phyloP scores from a whole-genome alignment of 2,888 invertebrate species.

The Malthinus seriepunctatus region DNA sequence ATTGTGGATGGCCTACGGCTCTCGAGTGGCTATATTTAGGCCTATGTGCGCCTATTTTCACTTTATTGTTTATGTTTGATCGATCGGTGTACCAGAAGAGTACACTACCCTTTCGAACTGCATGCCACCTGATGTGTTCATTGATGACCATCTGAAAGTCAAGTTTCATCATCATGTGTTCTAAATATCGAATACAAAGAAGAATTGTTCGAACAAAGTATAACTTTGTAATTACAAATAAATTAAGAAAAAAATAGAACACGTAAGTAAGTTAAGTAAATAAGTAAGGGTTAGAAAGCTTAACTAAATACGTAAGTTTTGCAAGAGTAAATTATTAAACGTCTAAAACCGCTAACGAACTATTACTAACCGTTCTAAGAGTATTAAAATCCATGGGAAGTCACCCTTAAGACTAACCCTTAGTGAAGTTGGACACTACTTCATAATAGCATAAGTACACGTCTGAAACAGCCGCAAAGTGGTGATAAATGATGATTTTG shows the following conservation, averaged over 20 bases:
- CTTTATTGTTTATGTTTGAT: no score
- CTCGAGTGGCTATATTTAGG: no score
- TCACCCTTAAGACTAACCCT: slow-evolving; percentile 27
- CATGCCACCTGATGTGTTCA: no score
- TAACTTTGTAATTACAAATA: no score
- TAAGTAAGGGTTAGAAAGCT: slow-evolving; percentile 4
- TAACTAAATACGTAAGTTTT: slow-evolving; percentile 24
- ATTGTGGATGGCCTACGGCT: no score
- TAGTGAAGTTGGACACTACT: slow-evolving; percentile 36
- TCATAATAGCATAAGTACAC: slow-evolving; percentile 38
- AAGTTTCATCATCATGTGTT: no score
- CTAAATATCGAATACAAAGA: slow-evolving; percentile 19
- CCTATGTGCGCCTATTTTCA: no score
- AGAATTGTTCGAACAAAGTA: not conserved
- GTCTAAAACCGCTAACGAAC: slow-evolving; percentile 34
- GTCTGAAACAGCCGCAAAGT: slow-evolving; percentile 35
- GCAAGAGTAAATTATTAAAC: slow-evolving; percentile 31
- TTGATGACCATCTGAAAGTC: no score
- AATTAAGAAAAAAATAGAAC: not conserved
- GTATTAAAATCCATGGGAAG: slow-evolving; percentile 29
- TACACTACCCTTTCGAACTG: no score
- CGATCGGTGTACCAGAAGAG: no score
- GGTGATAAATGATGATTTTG: slow-evolving; percentile 39
- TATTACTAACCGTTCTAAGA: slow-evolving; percentile 27
- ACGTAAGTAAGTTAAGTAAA: not conserved